These are phyloP conservation scores for human DNA, from an alignment of 2,113 vertebrate species.

Conservation along the genomic window DNA sequence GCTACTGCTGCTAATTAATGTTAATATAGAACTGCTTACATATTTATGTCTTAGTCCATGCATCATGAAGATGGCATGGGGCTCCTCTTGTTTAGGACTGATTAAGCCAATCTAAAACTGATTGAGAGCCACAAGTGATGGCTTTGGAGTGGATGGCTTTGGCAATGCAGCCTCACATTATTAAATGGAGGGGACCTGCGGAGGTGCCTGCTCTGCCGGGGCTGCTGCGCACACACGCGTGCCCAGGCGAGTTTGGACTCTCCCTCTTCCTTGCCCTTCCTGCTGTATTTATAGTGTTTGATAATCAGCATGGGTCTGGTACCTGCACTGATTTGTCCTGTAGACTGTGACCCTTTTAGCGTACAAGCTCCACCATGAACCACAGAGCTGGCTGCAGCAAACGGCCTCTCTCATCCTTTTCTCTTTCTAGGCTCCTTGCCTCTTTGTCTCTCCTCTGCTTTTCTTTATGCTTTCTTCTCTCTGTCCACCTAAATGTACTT, in stretches of 20 bases:
- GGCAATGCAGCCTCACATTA: slow-evolving; percentile 21
- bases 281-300: neutral
- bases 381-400: too few species aligned
- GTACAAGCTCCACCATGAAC: neutral
- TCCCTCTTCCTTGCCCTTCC: neutral
- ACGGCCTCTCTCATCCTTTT: neutral
- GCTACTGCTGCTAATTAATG: slow-evolving; percentile 74
- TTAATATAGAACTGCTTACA: slow-evolving; percentile 65
- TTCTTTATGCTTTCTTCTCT: neutral
- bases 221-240: neutral
- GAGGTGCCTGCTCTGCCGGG: slow-evolving; percentile 41
- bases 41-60: slow-evolving; percentile 57
- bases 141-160: slow-evolving; percentile 31
- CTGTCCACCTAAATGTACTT: neutral
- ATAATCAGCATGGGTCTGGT: slow-evolving; percentile 24
- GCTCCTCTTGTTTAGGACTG: slow-evolving; percentile 33
- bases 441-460: neutral
- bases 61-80: slow-evolving; percentile 51
- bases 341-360: neutral
- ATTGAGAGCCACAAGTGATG: slow-evolving; percentile 50
- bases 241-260: slow-evolving; percentile 27
- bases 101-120: slow-evolving; percentile 70
- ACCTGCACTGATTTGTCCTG: neutral
- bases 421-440: neutral
- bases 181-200: neutral